These are phyloP conservation scores for Orchesella cincta DNA, from an alignment of 1,140 invertebrate species.

Conservation along the genomic window DNA sequence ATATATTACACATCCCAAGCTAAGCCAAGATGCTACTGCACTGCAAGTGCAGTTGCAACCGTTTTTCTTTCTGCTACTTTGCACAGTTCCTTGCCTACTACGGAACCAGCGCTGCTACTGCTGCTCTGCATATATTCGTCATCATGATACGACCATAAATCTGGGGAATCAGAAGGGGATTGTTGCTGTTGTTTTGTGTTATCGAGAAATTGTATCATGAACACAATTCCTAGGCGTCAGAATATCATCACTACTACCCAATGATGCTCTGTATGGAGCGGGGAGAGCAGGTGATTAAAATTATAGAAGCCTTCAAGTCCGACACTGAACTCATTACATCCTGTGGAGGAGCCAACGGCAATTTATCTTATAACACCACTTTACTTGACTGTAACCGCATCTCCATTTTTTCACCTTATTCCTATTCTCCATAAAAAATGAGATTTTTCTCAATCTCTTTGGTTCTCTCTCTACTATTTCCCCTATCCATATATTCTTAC, in stretches of 20 bases:
- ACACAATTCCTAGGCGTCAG: too few species aligned
- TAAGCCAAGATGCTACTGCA: not conserved
- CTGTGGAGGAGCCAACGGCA: conserved; percentile 36
- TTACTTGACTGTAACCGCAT: conserved; percentile 3
- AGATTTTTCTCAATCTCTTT: too few species aligned
- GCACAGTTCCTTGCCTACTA: too few species aligned
- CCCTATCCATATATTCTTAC: not conserved
- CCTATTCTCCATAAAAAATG: not conserved
- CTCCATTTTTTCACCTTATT: not conserved
- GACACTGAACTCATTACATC: conserved; percentile 48
- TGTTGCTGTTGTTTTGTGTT: not conserved
- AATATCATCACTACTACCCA: too few species aligned
- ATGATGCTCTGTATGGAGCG: too few species aligned
- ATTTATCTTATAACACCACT: conserved; percentile 7
- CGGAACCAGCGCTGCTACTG: too few species aligned
- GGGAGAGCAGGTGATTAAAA: conserved; percentile 36
- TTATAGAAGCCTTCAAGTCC: conserved; percentile 39
- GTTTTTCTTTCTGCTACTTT: too few species aligned
- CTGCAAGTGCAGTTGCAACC: too few species aligned
- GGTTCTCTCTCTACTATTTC: not conserved
- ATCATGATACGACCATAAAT: not conserved
- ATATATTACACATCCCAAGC: not conserved
- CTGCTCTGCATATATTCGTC: not conserved
- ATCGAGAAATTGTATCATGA: not conserved
- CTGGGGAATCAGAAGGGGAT: not conserved